These are phyloP conservation scores for Astyanax mexicanus DNA, from an alignment of 2,797 vertebrate species.

Conservation along the genomic window DNA sequence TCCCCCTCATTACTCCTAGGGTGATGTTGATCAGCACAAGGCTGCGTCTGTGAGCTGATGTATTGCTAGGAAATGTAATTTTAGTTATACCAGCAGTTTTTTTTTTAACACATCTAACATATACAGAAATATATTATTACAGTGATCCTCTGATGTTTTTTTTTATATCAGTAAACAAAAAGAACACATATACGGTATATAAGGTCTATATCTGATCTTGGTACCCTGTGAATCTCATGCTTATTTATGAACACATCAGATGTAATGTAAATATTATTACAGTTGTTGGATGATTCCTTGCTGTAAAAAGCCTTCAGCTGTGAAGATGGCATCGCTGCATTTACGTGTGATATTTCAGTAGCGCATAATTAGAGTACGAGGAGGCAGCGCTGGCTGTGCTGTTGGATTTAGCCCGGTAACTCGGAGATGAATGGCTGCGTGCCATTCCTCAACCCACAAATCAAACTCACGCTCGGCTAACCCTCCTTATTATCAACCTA, in stretches of 20 bases:
- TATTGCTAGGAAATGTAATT: too few species aligned
- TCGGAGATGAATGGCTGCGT: slow-evolving; percentile 36
- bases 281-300: slow-evolving; percentile 17
- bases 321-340: slow-evolving; percentile 34
- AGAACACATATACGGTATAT: too few species aligned
- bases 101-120: too few species aligned
- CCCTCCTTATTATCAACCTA: slow-evolving; percentile 23
- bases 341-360: slow-evolving; percentile 25
- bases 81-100: too few species aligned
- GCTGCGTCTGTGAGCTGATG: too few species aligned
- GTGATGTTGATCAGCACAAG: too few species aligned
- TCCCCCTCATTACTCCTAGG: too few species aligned
- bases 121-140: too few species aligned
- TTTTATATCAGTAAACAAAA: too few species aligned
- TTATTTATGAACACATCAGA: slow-evolving; percentile 3
- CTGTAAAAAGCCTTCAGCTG: slow-evolving; percentile 19
- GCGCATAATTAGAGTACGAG: slow-evolving; percentile 19
- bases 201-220: too few species aligned
- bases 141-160: too few species aligned
- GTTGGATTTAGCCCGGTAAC: slow-evolving; percentile 16
- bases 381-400: slow-evolving; percentile 21
- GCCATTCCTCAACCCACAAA: slow-evolving; percentile 40
- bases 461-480: slow-evolving; percentile 29
- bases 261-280: slow-evolving; percentile 39
- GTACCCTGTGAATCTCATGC: too few species aligned